Evolutionary conservation across 2,797 vertebrate genomes (phyloP).

Genomic region (Channallabes apus): DNA sequence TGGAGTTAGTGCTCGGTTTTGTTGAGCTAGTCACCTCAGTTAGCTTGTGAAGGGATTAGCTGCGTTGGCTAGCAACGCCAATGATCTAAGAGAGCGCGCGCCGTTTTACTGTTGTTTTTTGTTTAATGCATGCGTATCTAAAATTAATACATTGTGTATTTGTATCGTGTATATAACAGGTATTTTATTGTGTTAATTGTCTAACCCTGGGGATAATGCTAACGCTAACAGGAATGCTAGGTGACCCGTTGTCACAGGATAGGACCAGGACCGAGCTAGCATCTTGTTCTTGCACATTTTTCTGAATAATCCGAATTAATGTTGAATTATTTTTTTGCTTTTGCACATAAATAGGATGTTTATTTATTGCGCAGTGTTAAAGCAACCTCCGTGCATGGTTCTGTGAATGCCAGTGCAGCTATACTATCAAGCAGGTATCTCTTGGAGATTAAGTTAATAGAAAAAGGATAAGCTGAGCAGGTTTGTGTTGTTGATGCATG

Average conservation of each 20-base stretch:
- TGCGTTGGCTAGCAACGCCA: background rate
- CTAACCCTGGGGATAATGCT: background rate
- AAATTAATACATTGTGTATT: rapidly evolving
- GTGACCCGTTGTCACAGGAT: slow-evolving; percentile 7
- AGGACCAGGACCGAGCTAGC: background rate
- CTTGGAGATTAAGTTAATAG: background rate
- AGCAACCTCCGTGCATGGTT: no score
- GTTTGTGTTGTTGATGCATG: background rate
- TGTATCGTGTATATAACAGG: background rate
- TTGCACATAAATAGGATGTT: background rate
- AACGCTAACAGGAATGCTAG: background rate
- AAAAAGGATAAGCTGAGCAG: no score
- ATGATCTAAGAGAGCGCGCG: background rate
- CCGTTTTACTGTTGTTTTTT: background rate
- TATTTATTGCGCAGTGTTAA: background rate
- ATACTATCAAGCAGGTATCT: background rate
- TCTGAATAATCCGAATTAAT: background rate
- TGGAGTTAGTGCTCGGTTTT: background rate
- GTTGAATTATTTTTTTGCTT: background rate
- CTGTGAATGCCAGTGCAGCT: background rate
- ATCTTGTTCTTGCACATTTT: no score
- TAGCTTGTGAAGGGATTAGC: slow-evolving; percentile 7
- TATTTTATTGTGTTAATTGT: background rate
- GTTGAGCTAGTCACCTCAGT: background rate
- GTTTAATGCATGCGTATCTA: background rate